Evolutionary conservation across 2,113 vertebrate species (phyloP).

Genomic region (Trematomus loennbergii): DNA sequence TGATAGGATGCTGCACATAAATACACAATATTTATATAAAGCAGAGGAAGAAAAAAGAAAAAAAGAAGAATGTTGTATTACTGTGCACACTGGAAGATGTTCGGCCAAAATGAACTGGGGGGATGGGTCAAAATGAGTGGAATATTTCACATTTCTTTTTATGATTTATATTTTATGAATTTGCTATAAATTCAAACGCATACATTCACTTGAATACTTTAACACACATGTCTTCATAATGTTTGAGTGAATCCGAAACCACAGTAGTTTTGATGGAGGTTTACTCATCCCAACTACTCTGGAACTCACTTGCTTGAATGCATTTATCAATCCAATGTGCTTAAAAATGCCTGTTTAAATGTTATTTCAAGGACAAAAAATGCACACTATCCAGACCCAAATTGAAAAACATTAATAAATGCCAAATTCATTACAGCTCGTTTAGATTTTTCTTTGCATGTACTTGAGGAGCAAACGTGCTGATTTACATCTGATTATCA

Average conservation of each 20-base stretch:
- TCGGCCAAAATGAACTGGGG: background rate
- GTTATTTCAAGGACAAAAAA: conserved; percentile 2
- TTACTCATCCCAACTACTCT: too few species aligned
- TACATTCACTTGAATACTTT: background rate
- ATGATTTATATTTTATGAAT: background rate
- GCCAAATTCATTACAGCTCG: conserved; percentile 34
- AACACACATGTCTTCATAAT: background rate
- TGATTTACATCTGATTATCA: conserved; percentile 10
- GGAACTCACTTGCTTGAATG: background rate
- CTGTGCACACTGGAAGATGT: background rate
- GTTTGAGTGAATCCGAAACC: background rate
- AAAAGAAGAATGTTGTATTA: too few species aligned
- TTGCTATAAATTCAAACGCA: background rate
- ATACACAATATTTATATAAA: background rate
- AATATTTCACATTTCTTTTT: background rate
- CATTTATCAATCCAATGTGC: background rate
- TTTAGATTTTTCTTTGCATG: conserved; percentile 18
- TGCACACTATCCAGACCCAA: conserved; percentile 8
- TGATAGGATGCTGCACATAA: background rate
- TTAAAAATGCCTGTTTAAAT: conserved; percentile 21
- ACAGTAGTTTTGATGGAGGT: background rate
- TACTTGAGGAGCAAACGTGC: conserved; percentile 8
- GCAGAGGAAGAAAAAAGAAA: background rate
- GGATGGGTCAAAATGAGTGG: too few species aligned
- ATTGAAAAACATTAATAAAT: conserved; percentile 33